Percentiles rank a stretch among this genome's conserved stretches.
These are phyloP conservation scores for Periophthalmus magnuspinnatus DNA, from an alignment of 2,797 vertebrate genomes.

Conservation along the genomic window DNA sequence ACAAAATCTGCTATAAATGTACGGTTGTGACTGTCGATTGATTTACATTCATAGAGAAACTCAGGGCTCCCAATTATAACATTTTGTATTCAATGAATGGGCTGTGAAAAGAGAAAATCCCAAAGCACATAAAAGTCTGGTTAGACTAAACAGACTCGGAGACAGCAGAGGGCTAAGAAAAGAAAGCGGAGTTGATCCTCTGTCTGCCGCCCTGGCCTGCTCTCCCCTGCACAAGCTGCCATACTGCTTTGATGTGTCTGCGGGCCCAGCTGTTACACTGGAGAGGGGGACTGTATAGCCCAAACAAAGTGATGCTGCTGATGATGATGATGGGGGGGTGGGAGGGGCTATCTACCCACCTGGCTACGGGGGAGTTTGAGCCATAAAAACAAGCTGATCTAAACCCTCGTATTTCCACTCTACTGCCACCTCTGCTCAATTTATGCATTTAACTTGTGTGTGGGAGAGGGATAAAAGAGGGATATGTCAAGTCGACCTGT, in stretches of 20 bases:
- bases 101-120: neutral
- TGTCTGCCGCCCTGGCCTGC: conserved; percentile 14
- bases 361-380: conserved; percentile 46
- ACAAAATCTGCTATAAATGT: too few species aligned
- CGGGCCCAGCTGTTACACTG: conserved; percentile 28
- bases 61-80: neutral
- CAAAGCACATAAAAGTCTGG: conserved; percentile 3
- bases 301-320: conserved; percentile 4
- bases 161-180: conserved; percentile 1
- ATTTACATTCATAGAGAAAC: neutral
- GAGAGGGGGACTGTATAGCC: conserved; percentile 1
- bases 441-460: conserved; percentile 46
- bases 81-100: neutral
- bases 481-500: conserved; percentile 26
- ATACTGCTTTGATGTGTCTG: conserved; percentile 39
- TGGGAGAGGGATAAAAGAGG: conserved; percentile 43
- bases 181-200: conserved; percentile 21
- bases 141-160: conserved; percentile 1
- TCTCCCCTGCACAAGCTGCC: conserved; percentile 20
- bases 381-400: conserved; percentile 64
- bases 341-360: conserved; percentile 23
- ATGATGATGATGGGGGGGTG: neutral
- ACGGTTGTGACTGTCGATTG: neutral
- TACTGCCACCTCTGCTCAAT: conserved; percentile 47
- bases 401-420: conserved; percentile 60